Conservation (phyloP, 1,140 invertebrate species). For the Scaptomyza pallida region DNA sequence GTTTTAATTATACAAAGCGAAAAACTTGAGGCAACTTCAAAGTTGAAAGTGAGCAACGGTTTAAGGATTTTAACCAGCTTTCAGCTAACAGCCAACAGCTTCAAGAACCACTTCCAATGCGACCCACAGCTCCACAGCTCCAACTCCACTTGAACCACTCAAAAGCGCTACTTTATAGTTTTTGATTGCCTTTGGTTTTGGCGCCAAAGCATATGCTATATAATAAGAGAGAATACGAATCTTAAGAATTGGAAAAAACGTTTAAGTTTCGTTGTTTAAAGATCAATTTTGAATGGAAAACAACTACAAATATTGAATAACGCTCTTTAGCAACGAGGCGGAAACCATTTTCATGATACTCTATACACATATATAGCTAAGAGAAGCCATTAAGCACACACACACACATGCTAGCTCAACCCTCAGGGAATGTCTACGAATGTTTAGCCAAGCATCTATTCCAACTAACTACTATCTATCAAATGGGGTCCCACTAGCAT, state of each 20-base stretch:
- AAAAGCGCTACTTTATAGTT: not conserved
- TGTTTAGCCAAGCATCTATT: slow-evolving; percentile 11
- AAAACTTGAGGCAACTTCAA: slow-evolving; percentile 61
- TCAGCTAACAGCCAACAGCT: slow-evolving; percentile 3
- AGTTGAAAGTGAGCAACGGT: slow-evolving; percentile 44
- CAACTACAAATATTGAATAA: too few species aligned
- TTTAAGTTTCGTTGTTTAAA: too few species aligned
- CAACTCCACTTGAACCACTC: not conserved
- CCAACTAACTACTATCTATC: slow-evolving; percentile 14
- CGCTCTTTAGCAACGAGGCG: not conserved
- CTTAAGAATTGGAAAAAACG: not conserved
- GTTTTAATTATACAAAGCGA: slow-evolving; percentile 80
- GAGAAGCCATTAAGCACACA: not conserved
- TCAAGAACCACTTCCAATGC: not conserved
- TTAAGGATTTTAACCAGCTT: slow-evolving; percentile 30
- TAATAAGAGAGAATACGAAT: not conserved
- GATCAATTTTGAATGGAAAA: too few species aligned
- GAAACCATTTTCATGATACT: not conserved
- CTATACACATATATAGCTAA: not conserved
- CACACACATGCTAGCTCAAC: not conserved
- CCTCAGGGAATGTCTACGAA: not conserved
- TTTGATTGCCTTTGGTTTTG: slow-evolving; percentile 18
- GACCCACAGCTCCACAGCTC: not conserved
- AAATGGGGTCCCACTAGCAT: slow-evolving; percentile 1
- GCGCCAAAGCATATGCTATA: not conserved